Base-by-base conservation (phyloP, 1,140 invertebrate genomes). In the Teleopsis dalmanni region DNA sequence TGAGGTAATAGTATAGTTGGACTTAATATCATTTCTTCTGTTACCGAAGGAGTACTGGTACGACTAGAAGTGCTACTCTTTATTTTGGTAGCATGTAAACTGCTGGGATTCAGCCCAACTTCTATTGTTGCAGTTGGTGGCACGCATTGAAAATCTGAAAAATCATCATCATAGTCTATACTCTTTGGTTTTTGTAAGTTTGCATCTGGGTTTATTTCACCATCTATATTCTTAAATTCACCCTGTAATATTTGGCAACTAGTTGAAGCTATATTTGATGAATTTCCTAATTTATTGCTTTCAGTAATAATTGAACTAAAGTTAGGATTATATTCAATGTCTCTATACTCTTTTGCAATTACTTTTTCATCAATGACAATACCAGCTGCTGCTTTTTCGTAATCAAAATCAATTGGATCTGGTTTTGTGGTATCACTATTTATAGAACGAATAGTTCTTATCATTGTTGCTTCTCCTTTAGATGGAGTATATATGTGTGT, bases 401-500 rank as follows among this genome's bases (percentile, higher is more conserved):
- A 70, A 53, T 70, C 67, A 36, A 70, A 70, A 49, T 70, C 67
- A 45, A 69, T 65, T 14, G 62, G 65, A 7, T 31, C 35, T 11
- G 25, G 13, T 37, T 45, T 50, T 2, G 41, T 19, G 25, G 21
- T 34, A n/a, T 33, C 16, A 8, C 10, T 4, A 0, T 18, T 25
- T 13, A 41, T 25, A 1, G 29, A 16, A 43, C 61, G 57, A 7
- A 55, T 56, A 19, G 60, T 63, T 27, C 63, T 64, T 22, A 54
- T 54, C 41, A 29, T 36, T 36, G 23, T 25, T 19, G 40, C 48
- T 3, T 51, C 49, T 22, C 26, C 50, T 33, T 68, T 68, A 6
- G 65, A 63, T 46, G 67, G 67, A 35, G 67, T 70, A 42, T 66
- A 70, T 18, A 70, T 70, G 34, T 70, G 66, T 25, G 67, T 70